phyloP scores from a whole-genome alignment of 1,140 invertebrate genomes.

The Lanistes nyassanus region DNA sequence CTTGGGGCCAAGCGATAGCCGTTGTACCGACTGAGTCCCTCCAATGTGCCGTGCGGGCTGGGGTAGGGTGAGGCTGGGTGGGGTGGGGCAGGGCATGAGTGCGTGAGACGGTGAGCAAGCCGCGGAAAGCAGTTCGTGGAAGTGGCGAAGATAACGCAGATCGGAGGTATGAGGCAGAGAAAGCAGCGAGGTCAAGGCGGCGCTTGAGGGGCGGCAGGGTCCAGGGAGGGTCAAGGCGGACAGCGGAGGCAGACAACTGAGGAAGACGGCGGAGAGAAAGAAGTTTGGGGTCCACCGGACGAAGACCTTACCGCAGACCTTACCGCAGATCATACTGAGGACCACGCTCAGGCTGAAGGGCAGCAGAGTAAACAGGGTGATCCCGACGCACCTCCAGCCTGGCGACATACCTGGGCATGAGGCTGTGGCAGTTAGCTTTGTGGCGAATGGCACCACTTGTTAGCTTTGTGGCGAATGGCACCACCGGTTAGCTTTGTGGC shows the following conservation, averaged over 20 bases:
- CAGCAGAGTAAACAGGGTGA: not conserved
- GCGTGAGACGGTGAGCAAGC: too few species aligned
- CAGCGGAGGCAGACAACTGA: not conserved
- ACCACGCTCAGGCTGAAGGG: not conserved
- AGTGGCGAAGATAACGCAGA: not conserved
- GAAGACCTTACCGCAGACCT: not conserved
- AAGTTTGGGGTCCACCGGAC: not conserved
- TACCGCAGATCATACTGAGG: too few species aligned
- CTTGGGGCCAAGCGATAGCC: too few species aligned
- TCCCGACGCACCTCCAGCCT: not conserved
- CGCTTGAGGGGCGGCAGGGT: too few species aligned
- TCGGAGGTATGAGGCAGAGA: not conserved
- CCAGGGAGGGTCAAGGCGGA: not conserved
- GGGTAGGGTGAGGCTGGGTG: too few species aligned
- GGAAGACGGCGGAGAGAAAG: not conserved
- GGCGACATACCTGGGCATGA: not conserved
- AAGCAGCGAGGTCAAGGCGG: too few species aligned
- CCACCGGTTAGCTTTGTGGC: too few species aligned
- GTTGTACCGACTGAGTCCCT: too few species aligned
- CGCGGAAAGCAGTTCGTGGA: not conserved
- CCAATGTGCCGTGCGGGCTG: too few species aligned
- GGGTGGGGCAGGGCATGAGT: too few species aligned
- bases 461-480: too few species aligned
- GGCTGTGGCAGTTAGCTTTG: not conserved
- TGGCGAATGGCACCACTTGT: not conserved